These are phyloP conservation scores for Rosalia funebris DNA, from an alignment of 2,888 invertebrate species.

Conservation along the genomic window DNA sequence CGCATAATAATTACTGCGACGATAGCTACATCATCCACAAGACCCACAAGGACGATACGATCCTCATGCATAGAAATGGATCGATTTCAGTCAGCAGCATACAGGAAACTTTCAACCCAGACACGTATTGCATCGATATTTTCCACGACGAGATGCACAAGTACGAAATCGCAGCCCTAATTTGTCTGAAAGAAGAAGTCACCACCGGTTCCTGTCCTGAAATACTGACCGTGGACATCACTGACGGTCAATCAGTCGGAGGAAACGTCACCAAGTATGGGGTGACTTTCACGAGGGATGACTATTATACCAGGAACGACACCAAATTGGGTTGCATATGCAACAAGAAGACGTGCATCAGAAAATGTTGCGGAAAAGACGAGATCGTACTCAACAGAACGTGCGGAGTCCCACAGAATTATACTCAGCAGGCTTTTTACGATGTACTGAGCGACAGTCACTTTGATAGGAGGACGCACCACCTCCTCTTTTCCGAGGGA, in stretches of 20 bases:
- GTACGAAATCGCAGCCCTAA: background rate
- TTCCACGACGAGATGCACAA: slow-evolving; percentile 14
- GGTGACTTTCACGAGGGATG: background rate
- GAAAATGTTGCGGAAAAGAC: slow-evolving; percentile 40
- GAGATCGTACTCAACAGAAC: slow-evolving; percentile 25
- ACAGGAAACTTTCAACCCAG: background rate
- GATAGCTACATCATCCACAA: background rate
- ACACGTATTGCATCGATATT: slow-evolving; percentile 12
- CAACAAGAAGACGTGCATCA: slow-evolving; percentile 13
- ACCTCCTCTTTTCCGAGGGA: slow-evolving; percentile 11
- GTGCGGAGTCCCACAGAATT: slow-evolving; percentile 6
- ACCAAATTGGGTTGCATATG: slow-evolving; percentile 6
- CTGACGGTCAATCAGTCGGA: background rate
- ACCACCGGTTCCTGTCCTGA: background rate
- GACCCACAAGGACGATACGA: background rate
- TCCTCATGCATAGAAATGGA: background rate
- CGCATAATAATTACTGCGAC: slow-evolving; percentile 3
- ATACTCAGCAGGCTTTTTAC: background rate
- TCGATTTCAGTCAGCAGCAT: slow-evolving; percentile 4
- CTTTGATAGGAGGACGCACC: slow-evolving; percentile 8
- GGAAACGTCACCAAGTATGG: background rate
- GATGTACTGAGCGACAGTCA: background rate
- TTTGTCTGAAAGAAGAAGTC: background rate
- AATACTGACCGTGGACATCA: background rate
- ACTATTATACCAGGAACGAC: background rate